Evolutionary conservation across 2,797 vertebrate species (phyloP).

Genomic region (Micromesistius poutassou): DNA sequence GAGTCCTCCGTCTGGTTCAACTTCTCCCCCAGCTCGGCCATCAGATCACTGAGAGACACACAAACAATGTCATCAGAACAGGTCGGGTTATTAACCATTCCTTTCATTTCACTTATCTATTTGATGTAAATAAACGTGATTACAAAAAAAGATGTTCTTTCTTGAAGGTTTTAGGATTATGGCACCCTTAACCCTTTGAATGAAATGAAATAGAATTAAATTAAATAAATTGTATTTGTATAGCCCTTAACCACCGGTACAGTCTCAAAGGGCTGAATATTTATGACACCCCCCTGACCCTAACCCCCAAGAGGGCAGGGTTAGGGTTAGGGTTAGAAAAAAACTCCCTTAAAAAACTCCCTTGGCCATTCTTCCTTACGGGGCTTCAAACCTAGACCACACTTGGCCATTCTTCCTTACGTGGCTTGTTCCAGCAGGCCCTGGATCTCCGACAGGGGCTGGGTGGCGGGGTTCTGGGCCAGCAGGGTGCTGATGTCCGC

Average conservation of each 20-base stretch:
- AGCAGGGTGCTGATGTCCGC: slow-evolving; percentile 77
- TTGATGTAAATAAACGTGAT: neutral
- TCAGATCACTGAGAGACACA: slow-evolving; percentile 78
- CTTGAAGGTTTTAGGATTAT: neutral
- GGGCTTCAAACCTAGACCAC: too few relatives aligned
- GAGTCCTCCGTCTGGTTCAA: slow-evolving; percentile 78
- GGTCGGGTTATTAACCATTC: neutral
- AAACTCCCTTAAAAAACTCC: too few relatives aligned
- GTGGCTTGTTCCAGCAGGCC: slow-evolving; percentile 87
- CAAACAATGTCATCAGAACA: neutral
- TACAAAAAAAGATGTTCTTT: neutral
- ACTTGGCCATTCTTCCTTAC: slow-evolving; percentile 76
- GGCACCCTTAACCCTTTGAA: neutral
- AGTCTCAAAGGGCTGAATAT: too few relatives aligned
- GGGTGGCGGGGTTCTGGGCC: slow-evolving; percentile 82
- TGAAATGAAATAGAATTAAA: neutral
- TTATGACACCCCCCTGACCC: too few relatives aligned
- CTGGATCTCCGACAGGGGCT: slow-evolving; percentile 87
- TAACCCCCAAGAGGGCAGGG: too few relatives aligned
- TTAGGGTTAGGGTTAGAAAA: too few relatives aligned
- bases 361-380: slow-evolving; percentile 70
- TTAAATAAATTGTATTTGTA: neutral
- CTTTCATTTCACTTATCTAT: neutral
- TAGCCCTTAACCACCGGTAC: too few relatives aligned
- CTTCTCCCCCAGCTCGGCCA: slow-evolving; percentile 76